Conservation (phyloP, 2,797 vertebrate species). For the Thaleichthys pacificus region DNA sequence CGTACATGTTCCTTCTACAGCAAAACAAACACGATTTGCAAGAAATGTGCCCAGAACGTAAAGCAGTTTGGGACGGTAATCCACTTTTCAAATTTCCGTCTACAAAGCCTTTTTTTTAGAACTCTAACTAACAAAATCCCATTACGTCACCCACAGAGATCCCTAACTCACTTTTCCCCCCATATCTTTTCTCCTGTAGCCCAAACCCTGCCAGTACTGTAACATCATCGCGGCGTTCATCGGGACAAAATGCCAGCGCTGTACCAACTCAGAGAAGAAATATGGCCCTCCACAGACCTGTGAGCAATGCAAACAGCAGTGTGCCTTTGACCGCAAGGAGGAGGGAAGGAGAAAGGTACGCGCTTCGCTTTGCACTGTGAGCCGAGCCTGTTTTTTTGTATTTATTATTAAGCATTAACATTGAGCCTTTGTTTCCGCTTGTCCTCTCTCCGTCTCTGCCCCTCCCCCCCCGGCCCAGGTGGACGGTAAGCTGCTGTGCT, state of each 20-base stretch:
- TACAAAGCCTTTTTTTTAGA: not conserved
- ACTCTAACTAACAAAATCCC: not conserved
- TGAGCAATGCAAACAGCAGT: constrained; percentile 98
- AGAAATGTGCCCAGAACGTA: constrained; percentile 99
- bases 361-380: no score
- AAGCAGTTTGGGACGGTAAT: constrained; percentile 98
- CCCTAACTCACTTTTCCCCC: no score
- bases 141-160: not conserved
- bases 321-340: constrained; percentile 96
- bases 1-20: constrained; percentile 63
- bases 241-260: constrained; percentile 98
- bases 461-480: constrained; percentile 73
- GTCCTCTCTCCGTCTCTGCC: not conserved
- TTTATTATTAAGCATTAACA: no score
- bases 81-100: not conserved
- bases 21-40: constrained; percentile 99
- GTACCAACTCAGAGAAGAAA: constrained; percentile 98
- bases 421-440: not conserved
- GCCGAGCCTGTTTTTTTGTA: no score
- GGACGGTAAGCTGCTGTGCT: constrained; percentile 96
- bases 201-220: constrained; percentile 99
- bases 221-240: constrained; percentile 99
- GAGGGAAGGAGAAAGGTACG: constrained; percentile 93
- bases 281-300: constrained; percentile 97
- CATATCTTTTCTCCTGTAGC: constrained; percentile 71